Base-by-base conservation (phyloP, 2,888 invertebrate genomes). In the Diabrotica balteata region DNA sequence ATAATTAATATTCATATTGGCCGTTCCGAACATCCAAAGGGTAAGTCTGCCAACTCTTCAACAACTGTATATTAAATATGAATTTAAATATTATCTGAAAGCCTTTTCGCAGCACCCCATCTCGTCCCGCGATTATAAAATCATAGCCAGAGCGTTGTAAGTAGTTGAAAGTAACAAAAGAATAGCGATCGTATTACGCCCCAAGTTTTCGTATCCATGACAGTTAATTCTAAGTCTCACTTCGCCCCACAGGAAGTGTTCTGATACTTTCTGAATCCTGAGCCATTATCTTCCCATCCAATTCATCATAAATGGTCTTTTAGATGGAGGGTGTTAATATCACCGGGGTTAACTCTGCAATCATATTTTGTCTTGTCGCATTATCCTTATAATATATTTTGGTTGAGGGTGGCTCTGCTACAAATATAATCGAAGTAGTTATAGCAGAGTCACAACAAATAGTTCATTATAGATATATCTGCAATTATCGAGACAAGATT, bases 301-400 rank as follows among this genome's bases (percentile, higher is more conserved):
- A 83, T 83, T 81, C 81, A 83, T 83, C 83, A 83, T 83, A 81
- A 80, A 78, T 78, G 81, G 80, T 81, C 81, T 78, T 75, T 73
- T 74, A 74, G 60, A 64, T 45, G 46, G 71, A 77, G 79, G 82
- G 81, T 82, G 82, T 80, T 81, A 81, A 82, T 82, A 81, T 80
- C 78, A 65, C 55, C 70, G 69, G 73, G 73, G 71, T 68, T 68
- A 68, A 61, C 52, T 66, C 63, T 58, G 66, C 68, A 61, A 68
- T 70, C 63, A 70, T 68, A 67, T 70, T 69, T 60, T 68, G 70
- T 66, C 68, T 70, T 63, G 64, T 70, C 70, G 59, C 66, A 60
- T 67, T 67, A 62, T 58, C 46, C n/a, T 49, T 32, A 47, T 54
- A 54, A 52, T 54, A 54, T 54, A 42, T 57, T 57, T 45, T 57